Percentiles rank a stretch among this genome's conserved stretches.
Conservation (phyloP, 2,888 invertebrate genomes). For the Torymus aiolomorphi region DNA sequence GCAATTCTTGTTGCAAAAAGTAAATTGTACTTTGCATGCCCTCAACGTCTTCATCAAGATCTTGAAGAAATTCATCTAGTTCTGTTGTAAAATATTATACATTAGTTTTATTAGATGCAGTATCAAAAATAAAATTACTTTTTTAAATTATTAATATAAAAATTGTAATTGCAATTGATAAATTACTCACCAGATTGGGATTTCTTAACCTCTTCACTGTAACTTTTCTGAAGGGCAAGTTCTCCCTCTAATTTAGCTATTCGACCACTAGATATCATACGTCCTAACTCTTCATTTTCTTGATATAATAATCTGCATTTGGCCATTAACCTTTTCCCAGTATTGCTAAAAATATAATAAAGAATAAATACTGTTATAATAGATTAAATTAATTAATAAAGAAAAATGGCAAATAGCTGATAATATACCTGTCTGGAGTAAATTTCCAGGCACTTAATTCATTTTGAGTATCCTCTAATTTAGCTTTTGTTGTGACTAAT, state of each 20-base stretch:
- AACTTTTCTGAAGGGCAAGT: slow-evolving; percentile 94
- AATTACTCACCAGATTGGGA: slow-evolving; percentile 89
- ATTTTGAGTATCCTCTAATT: slow-evolving; percentile 97
- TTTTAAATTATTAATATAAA: slow-evolving; percentile 24
- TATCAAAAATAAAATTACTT: slow-evolving; percentile 1
- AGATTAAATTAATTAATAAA: neutral
- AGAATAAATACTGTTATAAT: slow-evolving; percentile 26
- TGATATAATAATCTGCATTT: slow-evolving; percentile 95
- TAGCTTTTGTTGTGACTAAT: slow-evolving; percentile 90
- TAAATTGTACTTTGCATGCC: slow-evolving; percentile 98
- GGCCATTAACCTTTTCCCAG: slow-evolving; percentile 98
- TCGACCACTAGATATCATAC: slow-evolving; percentile 95
- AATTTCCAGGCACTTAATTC: slow-evolving; percentile 99
- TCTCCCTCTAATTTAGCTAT: slow-evolving; percentile 97
- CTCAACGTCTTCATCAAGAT: slow-evolving; percentile 97
- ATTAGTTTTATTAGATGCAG: neutral
- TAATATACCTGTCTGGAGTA: slow-evolving; percentile 91
- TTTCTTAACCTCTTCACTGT: slow-evolving; percentile 97
- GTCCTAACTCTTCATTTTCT: slow-evolving; percentile 98
- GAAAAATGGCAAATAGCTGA: slow-evolving; percentile 2
- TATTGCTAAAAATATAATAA: slow-evolving; percentile 81
- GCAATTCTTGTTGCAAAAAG: slow-evolving; percentile 93
- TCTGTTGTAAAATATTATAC: slow-evolving; percentile 79
- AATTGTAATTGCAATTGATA: slow-evolving; percentile 28
- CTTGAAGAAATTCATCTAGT: slow-evolving; percentile 95